Base-by-base conservation (phyloP, 2,113 vertebrate species). In the Indicator maculatus region DNA sequence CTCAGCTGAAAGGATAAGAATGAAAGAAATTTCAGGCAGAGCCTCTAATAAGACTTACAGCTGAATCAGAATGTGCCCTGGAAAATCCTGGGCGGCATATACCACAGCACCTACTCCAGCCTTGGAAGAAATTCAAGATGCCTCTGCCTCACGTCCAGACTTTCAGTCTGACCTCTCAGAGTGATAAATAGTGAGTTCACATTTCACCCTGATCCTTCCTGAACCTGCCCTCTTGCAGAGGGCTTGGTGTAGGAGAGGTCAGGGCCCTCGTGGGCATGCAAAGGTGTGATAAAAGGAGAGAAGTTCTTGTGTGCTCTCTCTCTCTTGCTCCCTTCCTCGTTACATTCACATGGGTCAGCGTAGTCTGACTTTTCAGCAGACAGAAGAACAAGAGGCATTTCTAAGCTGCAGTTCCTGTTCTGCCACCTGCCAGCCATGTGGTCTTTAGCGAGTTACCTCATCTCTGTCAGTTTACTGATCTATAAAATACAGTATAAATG, bases 261-360 rank as follows among this genome's bases (percentile, higher is more conserved):
- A 88, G 91, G 67, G 86, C 93, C 83, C 83, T 79, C 0, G 3
- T 45, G 93, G 94, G 88, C 86, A 90, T 90, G 93, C 94, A 88
- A 86, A 97, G 94, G 94, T 96, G 93, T 72, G 96, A 96, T 96
- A 92, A 96, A 95, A 94, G 94, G 72, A 94, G 94, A 92, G 88
- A 87, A 92, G 95, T 96, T 94, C 94, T 88, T 31, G 45, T 70
- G 92, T 88, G 83, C 86, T 86, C 55, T 75, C 88, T 75, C 88
- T 94, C 80, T 88, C 92, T 90, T 6, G 39, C 93, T 96, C 94
- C 84, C 91, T 93, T 73, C 83, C 91, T 93, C 83, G 58, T 93
- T 93, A 96, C 93, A 52, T 50, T 84, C 61, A 23, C 71, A 33
- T 3, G 2, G 94, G 95, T 96, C 96, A 96, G 90, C 6, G 1